Conservation (phyloP, 2,888 invertebrate genomes). For the Drosophila kokeensis region DNA sequence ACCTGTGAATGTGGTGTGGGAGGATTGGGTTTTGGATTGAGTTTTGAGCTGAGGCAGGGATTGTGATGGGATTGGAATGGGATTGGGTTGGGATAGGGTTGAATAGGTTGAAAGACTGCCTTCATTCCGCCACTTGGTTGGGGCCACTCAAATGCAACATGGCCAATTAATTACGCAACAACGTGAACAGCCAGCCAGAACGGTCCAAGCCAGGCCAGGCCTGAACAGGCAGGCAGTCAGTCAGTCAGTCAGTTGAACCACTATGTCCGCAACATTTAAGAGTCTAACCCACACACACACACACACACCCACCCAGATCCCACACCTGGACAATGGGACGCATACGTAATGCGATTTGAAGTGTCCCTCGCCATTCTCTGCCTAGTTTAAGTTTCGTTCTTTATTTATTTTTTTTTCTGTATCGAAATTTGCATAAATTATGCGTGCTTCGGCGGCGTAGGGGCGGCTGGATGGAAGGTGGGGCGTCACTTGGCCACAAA, state of each 20-base stretch:
- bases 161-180: slow-evolving; percentile 79
- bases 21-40: neutral
- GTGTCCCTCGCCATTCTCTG: slow-evolving; percentile 5
- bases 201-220: slow-evolving; percentile 22
- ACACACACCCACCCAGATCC: slow-evolving; percentile 9
- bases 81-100: slow-evolving; percentile 2
- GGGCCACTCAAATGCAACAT: slow-evolving; percentile 76
- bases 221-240: slow-evolving; percentile 5
- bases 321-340: slow-evolving; percentile 57
- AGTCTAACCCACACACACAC: slow-evolving; percentile 31
- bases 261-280: slow-evolving; percentile 54
- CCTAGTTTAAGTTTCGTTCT: slow-evolving; percentile 56
- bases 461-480: neutral
- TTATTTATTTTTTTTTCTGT: slow-evolving; percentile 36
- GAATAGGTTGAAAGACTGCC: slow-evolving; percentile 25
- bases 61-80: neutral
- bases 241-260: slow-evolving; percentile 22
- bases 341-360: slow-evolving; percentile 58
- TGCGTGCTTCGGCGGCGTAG: slow-evolving; percentile 22
- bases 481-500: slow-evolving; percentile 23
- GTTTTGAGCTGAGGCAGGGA: neutral
- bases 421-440: slow-evolving; percentile 72
- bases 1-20: slow-evolving; percentile 38
- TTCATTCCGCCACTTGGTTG: slow-evolving; percentile 52
- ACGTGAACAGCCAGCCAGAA: slow-evolving; percentile 45